Evolutionary conservation across 2,113 vertebrate species (phyloP).

Genomic region (Saguinus imperator): DNA sequence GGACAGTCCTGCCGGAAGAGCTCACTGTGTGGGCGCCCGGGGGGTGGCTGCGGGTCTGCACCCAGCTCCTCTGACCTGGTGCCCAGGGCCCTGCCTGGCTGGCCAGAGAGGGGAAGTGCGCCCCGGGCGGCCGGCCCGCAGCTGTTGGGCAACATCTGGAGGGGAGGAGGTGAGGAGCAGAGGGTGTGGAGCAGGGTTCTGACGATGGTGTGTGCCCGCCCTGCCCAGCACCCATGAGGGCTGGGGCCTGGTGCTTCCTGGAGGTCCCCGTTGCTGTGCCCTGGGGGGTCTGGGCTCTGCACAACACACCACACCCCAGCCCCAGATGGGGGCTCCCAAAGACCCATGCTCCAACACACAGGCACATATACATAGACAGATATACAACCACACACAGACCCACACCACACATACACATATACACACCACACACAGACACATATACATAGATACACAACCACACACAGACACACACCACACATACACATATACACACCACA

Average conservation of each 20-base stretch:
- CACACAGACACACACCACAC: too few species aligned
- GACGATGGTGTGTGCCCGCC: rapidly evolving
- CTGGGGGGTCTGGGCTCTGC: rapidly evolving
- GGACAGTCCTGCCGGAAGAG: too few species aligned
- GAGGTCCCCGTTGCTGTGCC: not conserved
- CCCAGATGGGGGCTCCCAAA: not conserved
- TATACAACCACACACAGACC: not conserved
- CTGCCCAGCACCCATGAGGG: not conserved
- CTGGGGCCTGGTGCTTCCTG: rapidly evolving
- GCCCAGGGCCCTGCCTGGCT: not conserved
- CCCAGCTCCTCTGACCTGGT: not conserved
- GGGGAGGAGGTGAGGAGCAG: not conserved
- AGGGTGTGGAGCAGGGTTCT: rapidly evolving
- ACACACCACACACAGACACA: not conserved
- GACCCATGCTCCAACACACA: too few species aligned
- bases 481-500: not conserved
- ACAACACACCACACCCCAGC: rapidly evolving
- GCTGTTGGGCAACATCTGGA: not conserved
- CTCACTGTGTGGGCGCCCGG: rapidly evolving
- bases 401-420: not conserved
- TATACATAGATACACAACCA: not conserved
- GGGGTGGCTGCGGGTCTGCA: not conserved
- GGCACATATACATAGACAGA: too few species aligned
- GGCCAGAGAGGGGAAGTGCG: not conserved
- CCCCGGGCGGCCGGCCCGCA: not conserved